These are phyloP conservation scores for Menura novaehollandiae DNA, from an alignment of 2,113 vertebrate genomes.

Conservation along the genomic window DNA sequence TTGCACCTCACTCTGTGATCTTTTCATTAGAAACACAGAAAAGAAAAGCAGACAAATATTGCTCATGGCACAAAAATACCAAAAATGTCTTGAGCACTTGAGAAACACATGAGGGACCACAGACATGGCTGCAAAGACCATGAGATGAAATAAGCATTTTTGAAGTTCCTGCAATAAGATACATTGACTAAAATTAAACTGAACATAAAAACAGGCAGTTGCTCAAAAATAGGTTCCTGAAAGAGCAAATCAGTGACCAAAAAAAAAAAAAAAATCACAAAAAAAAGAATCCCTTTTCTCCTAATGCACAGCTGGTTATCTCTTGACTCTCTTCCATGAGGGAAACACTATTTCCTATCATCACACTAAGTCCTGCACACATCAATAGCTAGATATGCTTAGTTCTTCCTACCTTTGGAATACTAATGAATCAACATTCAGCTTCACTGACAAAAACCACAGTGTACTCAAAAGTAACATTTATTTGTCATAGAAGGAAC, in stretches of 20 bases:
- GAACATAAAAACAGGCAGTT: neutral
- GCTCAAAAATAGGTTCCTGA: neutral
- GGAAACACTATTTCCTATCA: neutral
- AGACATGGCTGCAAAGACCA: neutral
- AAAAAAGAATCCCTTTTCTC: neutral
- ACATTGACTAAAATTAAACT: neutral
- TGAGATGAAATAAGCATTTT: neutral
- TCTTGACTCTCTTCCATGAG: neutral
- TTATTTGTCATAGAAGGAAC: neutral
- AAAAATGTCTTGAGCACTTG: neutral
- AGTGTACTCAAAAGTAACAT: neutral
- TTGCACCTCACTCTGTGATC: neutral
- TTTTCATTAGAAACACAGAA: neutral
- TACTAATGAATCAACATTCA: neutral
- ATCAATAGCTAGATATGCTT: neutral
- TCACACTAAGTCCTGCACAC: neutral
- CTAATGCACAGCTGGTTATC: neutral
- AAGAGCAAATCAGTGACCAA: neutral
- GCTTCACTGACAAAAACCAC: neutral
- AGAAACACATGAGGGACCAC: neutral
- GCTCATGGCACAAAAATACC: neutral
- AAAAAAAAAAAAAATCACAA: accelerated
- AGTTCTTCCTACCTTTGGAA: neutral
- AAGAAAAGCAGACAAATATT: neutral
- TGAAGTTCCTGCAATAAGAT: neutral